Base-by-base conservation (phyloP, 2,113 vertebrate genomes). In the Galemys pyrenaicus region DNA sequence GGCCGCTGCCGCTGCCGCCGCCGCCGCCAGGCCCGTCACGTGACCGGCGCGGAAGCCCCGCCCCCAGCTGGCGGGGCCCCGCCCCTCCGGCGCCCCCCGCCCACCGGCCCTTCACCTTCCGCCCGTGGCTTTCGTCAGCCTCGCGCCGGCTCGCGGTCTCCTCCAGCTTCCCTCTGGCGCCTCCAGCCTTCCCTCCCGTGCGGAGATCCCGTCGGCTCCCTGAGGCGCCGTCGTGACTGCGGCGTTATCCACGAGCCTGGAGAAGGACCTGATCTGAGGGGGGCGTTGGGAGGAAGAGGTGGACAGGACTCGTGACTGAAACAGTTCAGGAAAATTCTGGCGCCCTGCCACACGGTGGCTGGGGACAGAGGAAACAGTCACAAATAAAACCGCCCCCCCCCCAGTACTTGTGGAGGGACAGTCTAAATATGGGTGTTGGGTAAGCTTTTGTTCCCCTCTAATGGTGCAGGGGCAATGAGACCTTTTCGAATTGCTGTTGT, bases 11-110 rank as follows among this genome's bases (percentile, higher is more conserved):
- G 64, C 91, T 32, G 93, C 96, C 81, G 6, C 88, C 28, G 51
- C 79, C 49, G 64, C 91, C 37, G 35, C 62, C 35, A 37, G 73
- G 71, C 41, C 78, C 51, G 30, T 95, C 96, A 97, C 96, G 96
- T 97, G 95, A 97, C 16, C 9, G 0, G n/a, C 71, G 39, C 95
- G 39, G 71, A 51, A 7, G 91, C 92, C n/a, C 97, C 96, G 84
- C 97, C 96, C 68, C 83, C 58, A 6, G 58, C 22, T 64, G 16
- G 24, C 30, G 28, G 8, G 46, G 75, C 81, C 62, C 71, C 89
- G 32, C 83, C 93, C 90, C 70, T 1, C 6, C 46, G 16, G 39
- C 30, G 49, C 75, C 44, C 85, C 67, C 81, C 2, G 22, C 73
- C 54, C 88, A 1, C 35, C 12, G 1, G 8, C 20, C 87, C 17